Evolutionary conservation across 2,888 invertebrate species (phyloP).

Genomic region (Ceratothoa steindachneri): DNA sequence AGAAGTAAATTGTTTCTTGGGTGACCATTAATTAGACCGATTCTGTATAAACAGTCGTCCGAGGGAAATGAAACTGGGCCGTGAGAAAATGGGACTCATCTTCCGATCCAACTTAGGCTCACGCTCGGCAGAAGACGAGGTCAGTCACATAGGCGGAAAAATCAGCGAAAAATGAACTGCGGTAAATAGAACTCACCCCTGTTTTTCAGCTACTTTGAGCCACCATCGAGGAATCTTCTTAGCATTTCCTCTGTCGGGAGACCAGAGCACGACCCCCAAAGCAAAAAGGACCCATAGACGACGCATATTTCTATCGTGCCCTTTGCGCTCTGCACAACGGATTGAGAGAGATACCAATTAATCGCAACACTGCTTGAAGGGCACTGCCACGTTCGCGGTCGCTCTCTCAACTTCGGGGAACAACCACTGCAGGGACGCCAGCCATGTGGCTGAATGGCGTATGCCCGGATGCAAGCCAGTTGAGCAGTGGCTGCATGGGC

Average conservation of each 20-base stretch:
- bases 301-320: not conserved
- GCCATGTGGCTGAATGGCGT: not conserved
- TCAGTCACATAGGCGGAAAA: too few species aligned
- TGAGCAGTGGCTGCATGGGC: not conserved
- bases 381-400: not conserved
- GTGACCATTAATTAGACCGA: too few species aligned
- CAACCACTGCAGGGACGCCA: not conserved
- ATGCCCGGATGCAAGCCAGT: not conserved
- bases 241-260: not conserved
- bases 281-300: not conserved
- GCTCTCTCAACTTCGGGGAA: not conserved
- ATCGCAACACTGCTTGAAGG: not conserved
- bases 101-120: too few species aligned
- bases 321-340: not conserved
- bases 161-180: too few species aligned
- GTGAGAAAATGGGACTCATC: too few species aligned
- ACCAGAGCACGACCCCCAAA: not conserved
- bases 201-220: conserved; percentile 53
- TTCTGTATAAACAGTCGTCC: too few species aligned
- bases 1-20: too few species aligned
- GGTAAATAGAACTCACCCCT: conserved; percentile 54
- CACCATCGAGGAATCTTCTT: conserved; percentile 53
- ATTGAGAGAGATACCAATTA: not conserved
- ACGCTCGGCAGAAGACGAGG: too few species aligned
- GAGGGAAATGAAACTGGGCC: too few species aligned